A percentile compares a stretch with the other conserved stretches of the same genome.
Conservation (phyloP, 2,888 invertebrate species). For the Lasius fuliginosus region DNA sequence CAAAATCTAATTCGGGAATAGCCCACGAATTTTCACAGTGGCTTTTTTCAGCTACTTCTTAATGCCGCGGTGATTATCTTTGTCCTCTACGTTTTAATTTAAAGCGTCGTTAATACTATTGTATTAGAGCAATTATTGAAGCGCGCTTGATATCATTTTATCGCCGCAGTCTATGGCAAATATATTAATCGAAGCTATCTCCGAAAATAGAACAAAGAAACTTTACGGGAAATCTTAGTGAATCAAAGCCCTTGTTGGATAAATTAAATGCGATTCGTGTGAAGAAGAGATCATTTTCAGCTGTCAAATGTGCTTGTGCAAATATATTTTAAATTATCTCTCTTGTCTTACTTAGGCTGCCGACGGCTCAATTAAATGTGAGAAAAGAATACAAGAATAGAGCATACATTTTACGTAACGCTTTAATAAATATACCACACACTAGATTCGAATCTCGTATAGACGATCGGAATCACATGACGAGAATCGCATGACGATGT, state of each 20-base stretch:
- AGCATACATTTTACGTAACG: background rate
- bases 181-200: conserved; percentile 6
- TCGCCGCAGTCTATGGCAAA: background rate
- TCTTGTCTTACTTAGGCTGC: background rate
- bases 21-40: conserved; percentile 7
- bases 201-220: background rate
- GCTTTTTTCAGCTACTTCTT: background rate
- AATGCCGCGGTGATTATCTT: background rate
- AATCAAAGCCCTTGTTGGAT: background rate
- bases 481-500: background rate
- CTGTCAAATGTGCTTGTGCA: background rate
- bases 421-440: background rate
- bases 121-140: background rate
- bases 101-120: background rate
- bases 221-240: background rate
- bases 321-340: background rate
- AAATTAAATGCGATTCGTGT: conserved; percentile 1
- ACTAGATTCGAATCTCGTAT: background rate
- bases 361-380: too few species aligned
- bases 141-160: background rate
- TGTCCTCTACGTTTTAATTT: conserved; percentile 17
- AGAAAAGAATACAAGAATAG: background rate
- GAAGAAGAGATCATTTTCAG: background rate
- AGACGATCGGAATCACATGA: background rate
- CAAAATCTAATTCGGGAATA: conserved; percentile 4